Conservation (phyloP, 2,113 vertebrate genomes). For the Bubalus kerabau region DNA sequence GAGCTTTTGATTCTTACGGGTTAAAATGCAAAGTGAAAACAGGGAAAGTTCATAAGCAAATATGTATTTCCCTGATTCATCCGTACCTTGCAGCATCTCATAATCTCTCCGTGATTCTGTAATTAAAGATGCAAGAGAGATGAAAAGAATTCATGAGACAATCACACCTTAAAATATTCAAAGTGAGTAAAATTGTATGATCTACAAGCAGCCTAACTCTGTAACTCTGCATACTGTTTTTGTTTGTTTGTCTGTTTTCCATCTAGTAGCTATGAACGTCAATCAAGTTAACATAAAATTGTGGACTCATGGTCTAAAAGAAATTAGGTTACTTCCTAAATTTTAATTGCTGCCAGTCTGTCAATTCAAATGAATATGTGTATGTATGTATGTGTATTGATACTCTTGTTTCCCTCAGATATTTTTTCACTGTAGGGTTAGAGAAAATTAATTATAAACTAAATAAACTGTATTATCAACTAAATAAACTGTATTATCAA, state of each 20-base stretch:
- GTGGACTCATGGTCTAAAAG: not conserved
- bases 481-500: not conserved
- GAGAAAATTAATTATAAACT: not conserved
- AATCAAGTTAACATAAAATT: not conserved
- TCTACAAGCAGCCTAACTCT: not conserved
- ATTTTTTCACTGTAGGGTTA: not conserved
- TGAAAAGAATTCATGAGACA: not conserved
- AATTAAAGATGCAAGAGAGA: not conserved
- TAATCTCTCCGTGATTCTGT: not conserved
- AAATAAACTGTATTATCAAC: not conserved
- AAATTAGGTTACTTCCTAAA: not conserved
- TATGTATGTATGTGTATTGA: not conserved
- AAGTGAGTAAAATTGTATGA: not conserved
- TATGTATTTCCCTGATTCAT: not conserved
- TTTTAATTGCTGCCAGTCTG: not conserved
- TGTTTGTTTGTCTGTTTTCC: not conserved
- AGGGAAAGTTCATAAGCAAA: not conserved
- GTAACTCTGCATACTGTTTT: not conserved
- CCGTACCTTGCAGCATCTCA: not conserved
- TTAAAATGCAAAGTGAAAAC: not conserved
- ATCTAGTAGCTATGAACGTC: not conserved
- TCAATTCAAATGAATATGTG: not conserved
- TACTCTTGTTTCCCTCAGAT: not conserved
- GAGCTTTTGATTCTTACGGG: not conserved
- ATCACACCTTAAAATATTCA: not conserved